phyloP scores from a whole-genome alignment of 2,888 invertebrate species.

The Acrocyrtus sp. region DNA sequence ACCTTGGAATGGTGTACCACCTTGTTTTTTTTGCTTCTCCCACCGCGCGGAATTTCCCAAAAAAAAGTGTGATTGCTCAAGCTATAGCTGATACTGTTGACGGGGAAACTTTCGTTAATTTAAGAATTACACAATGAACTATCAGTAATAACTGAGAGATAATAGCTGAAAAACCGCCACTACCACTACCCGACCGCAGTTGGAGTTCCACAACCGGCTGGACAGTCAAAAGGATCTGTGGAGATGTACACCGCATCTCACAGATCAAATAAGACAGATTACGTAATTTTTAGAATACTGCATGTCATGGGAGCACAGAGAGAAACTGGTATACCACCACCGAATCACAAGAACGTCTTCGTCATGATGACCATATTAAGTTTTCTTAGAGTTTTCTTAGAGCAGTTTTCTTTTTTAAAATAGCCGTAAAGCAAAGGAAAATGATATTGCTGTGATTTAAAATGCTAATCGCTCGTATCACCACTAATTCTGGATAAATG shows the following conservation, averaged over 20 bases:
- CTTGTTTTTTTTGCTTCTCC: conserved; percentile 1
- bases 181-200: neutral
- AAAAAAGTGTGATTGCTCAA: neutral
- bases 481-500: neutral
- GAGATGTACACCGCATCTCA: too few relatives aligned
- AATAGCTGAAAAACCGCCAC: neutral
- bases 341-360: neutral
- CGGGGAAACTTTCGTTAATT: neutral
- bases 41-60: conserved; percentile 23
- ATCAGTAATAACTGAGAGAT: neutral
- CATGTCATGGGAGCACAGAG: neutral
- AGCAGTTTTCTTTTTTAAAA: too few relatives aligned
- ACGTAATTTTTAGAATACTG: neutral
- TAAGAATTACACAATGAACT: too few relatives aligned
- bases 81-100: neutral
- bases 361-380: neutral
- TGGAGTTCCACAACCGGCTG: too few relatives aligned
- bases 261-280: neutral
- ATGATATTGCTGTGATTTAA: neutral
- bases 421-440: too few relatives aligned
- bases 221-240: too few relatives aligned
- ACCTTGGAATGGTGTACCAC: neutral
- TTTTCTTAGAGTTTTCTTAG: too few relatives aligned
- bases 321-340: neutral
- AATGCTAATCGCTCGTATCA: neutral